Conservation (phyloP, 2,888 invertebrate species). For the Scaptomyza tumidula region DNA sequence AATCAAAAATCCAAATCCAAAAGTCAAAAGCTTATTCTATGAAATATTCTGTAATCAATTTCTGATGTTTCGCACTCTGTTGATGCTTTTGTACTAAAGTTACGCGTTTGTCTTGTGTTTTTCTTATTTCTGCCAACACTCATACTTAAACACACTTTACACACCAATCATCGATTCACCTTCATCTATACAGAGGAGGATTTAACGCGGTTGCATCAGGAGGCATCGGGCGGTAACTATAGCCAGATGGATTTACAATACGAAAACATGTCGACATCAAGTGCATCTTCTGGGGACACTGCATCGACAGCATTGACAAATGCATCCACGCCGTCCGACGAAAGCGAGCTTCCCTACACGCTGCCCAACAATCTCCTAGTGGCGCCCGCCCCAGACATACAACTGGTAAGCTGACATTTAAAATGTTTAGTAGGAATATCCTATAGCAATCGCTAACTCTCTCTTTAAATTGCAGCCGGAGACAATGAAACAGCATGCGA, state of each 20-base stretch:
- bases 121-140: slow-evolving; percentile 76
- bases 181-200: slow-evolving; percentile 91
- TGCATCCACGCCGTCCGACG: slow-evolving; percentile 85
- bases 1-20: slow-evolving; percentile 17
- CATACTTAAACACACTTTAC: slow-evolving; percentile 16
- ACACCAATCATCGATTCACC: slow-evolving; percentile 8
- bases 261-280: slow-evolving; percentile 72
- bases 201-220: slow-evolving; percentile 92
- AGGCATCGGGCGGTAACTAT: slow-evolving; percentile 86
- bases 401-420: slow-evolving; percentile 86
- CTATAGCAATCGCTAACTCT: not conserved
- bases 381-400: slow-evolving; percentile 89
- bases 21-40: slow-evolving; percentile 30
- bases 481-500: slow-evolving; percentile 93
- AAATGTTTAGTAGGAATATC: not conserved
- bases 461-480: slow-evolving; percentile 88
- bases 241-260: slow-evolving; percentile 92
- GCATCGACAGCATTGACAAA: slow-evolving; percentile 40
- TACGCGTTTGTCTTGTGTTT: slow-evolving; percentile 61
- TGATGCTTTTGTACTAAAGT: slow-evolving; percentile 48
- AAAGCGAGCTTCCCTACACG: slow-evolving; percentile 91
- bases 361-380: slow-evolving; percentile 90
- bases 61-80: slow-evolving; percentile 1
- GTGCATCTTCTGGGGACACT: slow-evolving; percentile 10
- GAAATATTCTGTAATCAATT: slow-evolving; percentile 25